Percentiles rank a stretch among this genome's conserved stretches.
Conservation (phyloP, 2,888 invertebrate genomes). For the Gymnocheta viridis region DNA sequence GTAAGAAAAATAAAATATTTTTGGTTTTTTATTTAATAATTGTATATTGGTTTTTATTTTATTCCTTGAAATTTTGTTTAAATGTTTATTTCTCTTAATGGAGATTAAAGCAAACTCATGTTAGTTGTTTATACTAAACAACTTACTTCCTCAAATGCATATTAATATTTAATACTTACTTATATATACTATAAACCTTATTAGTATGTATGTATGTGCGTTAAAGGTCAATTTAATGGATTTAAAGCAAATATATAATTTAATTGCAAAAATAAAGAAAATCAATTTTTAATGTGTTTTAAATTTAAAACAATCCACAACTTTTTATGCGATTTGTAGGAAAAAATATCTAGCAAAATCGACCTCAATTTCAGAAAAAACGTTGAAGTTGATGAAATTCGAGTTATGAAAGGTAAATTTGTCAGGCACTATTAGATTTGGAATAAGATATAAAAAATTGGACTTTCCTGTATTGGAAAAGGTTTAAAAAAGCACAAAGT, state of each 20-base stretch:
- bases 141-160: conserved; percentile 21
- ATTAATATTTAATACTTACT: conserved; percentile 38
- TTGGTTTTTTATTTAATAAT: conserved; percentile 23
- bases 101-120: conserved; percentile 20
- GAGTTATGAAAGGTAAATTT: not conserved
- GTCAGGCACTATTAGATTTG: not conserved
- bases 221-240: conserved; percentile 25
- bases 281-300: conserved; percentile 12
- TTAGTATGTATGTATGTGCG: conserved; percentile 34
- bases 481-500: too few species aligned
- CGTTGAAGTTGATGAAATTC: not conserved
- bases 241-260: conserved; percentile 46
- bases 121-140: conserved; percentile 64
- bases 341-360: not conserved
- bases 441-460: not conserved
- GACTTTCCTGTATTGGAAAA: not conserved
- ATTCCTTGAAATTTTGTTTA: conserved; percentile 1
- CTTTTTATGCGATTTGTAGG: not conserved
- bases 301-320: not conserved
- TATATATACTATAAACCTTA: conserved; percentile 6
- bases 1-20: conserved; percentile 4
- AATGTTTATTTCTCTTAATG: not conserved
- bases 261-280: conserved; percentile 23
- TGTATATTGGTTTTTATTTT: conserved; percentile 4
- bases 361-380: not conserved